These are phyloP conservation scores for Drosophila insularis DNA, from an alignment of 1,140 invertebrate genomes.

Conservation along the genomic window DNA sequence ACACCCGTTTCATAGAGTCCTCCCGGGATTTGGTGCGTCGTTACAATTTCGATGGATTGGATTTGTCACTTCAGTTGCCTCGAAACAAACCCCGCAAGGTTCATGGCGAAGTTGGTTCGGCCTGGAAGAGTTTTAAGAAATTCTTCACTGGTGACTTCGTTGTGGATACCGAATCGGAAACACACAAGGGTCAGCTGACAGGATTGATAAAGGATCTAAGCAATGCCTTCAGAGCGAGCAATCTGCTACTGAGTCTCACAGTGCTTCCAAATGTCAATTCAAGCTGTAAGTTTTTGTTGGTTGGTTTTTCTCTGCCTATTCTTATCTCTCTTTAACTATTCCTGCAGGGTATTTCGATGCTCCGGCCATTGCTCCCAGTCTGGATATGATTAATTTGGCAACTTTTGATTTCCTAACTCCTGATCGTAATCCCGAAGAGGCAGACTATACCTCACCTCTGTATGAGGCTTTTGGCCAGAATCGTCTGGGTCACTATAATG, in stretches of 20 bases:
- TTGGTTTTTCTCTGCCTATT: neutral
- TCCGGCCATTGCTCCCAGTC: constrained; percentile 86
- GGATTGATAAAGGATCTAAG: constrained; percentile 88
- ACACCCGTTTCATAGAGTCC: constrained; percentile 89
- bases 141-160: constrained; percentile 87
- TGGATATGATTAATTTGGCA: constrained; percentile 91
- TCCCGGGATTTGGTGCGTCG: constrained; percentile 87
- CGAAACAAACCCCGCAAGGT: constrained; percentile 90
- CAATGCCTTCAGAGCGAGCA: constrained; percentile 85
- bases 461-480: constrained; percentile 86
- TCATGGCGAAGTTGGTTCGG: constrained; percentile 85
- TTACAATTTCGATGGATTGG: constrained; percentile 92
- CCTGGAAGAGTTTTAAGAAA: constrained; percentile 90
- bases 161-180: constrained; percentile 88
- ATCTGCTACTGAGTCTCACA: constrained; percentile 86
- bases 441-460: constrained; percentile 88
- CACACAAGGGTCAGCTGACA: constrained; percentile 89
- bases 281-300: constrained; percentile 85
- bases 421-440: constrained; percentile 88
- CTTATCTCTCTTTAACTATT: constrained; percentile 68
- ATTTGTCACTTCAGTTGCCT: constrained; percentile 92
- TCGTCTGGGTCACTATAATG: constrained; percentile 86
- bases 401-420: constrained; percentile 91
- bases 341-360: constrained; percentile 92
- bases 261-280: constrained; percentile 90